A percentile compares a stretch with the other conserved stretches of the same genome.
Evolutionary conservation across 2,113 vertebrate genomes (phyloP).

Genomic region (Spea multiplicata): DNA sequence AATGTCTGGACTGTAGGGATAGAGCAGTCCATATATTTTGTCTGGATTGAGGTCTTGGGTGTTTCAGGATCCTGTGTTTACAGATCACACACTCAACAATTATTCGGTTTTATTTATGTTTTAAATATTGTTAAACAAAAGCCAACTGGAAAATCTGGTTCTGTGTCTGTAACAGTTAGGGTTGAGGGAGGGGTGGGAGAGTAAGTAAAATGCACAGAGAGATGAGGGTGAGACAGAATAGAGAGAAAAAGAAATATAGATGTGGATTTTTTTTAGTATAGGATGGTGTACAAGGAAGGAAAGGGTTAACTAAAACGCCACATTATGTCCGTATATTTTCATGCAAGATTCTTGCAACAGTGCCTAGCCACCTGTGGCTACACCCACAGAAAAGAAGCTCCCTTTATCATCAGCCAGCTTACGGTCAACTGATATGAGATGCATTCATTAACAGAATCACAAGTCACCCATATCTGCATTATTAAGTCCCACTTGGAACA

Average conservation of each 20-base stretch:
- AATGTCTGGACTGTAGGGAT: background rate
- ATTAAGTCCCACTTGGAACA: no score
- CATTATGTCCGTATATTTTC: no score
- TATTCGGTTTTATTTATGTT: constrained; percentile 41
- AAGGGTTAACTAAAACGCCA: no score
- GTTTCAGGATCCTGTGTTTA: constrained; percentile 18
- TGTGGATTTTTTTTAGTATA: no score
- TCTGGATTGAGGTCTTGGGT: background rate
- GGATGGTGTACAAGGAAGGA: no score
- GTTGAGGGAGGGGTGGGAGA: constrained; percentile 31
- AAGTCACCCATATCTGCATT: no score
- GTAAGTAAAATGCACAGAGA: background rate
- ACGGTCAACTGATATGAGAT: no score
- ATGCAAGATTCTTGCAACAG: no score
- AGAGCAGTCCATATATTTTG: background rate
- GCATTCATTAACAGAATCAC: no score
- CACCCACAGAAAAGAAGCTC: no score
- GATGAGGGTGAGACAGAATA: background rate
- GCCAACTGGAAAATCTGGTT: constrained; percentile 40
- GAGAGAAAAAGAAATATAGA: background rate
- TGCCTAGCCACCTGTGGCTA: no score
- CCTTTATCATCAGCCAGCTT: no score
- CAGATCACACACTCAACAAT: constrained; percentile 39
- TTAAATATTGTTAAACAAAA: constrained; percentile 40
- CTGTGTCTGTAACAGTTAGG: background rate